A percentile compares a stretch with the other conserved stretches of the same genome.
phyloP scores from a whole-genome alignment of 2,113 vertebrate species.

The Leptodactylus fuscus region DNA sequence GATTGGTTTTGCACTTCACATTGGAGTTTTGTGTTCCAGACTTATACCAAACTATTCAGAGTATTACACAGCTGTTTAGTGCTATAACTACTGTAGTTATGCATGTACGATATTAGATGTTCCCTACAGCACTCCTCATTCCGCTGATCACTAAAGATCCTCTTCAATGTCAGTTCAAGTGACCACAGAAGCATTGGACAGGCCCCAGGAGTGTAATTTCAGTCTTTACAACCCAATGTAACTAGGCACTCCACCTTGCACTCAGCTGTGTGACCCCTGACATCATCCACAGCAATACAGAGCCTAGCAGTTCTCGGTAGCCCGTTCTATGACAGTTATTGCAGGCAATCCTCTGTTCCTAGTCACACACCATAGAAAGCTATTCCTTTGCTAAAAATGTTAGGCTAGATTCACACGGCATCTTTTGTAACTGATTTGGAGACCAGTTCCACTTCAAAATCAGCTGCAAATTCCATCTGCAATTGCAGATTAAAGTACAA shows the following conservation, averaged over 20 bases:
- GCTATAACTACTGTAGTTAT: not conserved
- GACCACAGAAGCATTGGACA: not conserved
- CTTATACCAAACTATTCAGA: not conserved
- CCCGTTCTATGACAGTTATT: no score
- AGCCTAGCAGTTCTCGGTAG: no score
- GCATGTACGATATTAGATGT: slow-evolving; percentile 26
- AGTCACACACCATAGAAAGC: no score
- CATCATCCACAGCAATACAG: not conserved
- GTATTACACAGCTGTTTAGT: slow-evolving; percentile 22
- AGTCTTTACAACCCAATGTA: slow-evolving; percentile 30
- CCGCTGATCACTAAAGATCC: slow-evolving; percentile 36
- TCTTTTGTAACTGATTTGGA: no score
- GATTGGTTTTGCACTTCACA: not conserved
- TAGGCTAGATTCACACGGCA: no score
- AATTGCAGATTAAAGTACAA: no score
- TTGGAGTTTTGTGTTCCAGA: not conserved
- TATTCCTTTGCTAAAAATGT: no score
- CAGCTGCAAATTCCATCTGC: no score
- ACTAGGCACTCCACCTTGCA: not conserved
- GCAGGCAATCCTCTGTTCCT: no score
- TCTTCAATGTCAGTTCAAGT: slow-evolving; percentile 36
- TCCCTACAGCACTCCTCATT: not conserved
- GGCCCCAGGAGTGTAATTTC: slow-evolving; percentile 44
- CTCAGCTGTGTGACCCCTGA: slow-evolving; percentile 24
- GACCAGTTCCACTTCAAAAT: no score